phyloP scores from a whole-genome alignment of 1,140 invertebrate species.

The Drosophila repletoides region DNA sequence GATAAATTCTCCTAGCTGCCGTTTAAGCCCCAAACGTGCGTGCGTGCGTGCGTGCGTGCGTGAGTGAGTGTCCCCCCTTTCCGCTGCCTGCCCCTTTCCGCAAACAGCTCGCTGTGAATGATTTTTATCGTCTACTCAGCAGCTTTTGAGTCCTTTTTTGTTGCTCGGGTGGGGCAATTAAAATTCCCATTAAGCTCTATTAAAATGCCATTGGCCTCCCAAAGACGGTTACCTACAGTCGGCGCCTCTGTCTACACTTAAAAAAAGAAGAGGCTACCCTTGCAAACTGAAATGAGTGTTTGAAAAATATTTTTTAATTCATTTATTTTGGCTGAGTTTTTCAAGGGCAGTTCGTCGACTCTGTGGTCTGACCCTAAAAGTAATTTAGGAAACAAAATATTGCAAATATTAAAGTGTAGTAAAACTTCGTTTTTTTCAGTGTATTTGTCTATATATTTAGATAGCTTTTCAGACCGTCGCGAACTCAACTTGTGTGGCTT shows the following conservation, averaged over 20 bases:
- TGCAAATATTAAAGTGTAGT: no score
- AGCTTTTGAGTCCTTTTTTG: no score
- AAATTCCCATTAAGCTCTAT: conserved; percentile 60
- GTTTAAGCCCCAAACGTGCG: conserved; percentile 26
- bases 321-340: no score
- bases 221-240: neutral
- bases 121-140: conserved; percentile 53
- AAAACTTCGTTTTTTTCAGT: neutral
- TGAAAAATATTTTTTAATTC: no score
- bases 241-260: no score
- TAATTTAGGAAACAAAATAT: no score
- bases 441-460: neutral
- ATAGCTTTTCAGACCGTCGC: conserved; percentile 15
- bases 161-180: conserved; percentile 41
- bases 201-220: conserved; percentile 49
- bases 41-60: conserved; percentile 26
- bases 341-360: no score
- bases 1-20: conserved; percentile 38
- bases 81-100: neutral
- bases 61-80: no score
- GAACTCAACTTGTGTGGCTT: conserved; percentile 22
- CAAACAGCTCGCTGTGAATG: neutral
- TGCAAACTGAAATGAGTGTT: no score
- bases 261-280: no score
- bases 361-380: neutral